A percentile compares a stretch with the other conserved stretches of the same genome.
phyloP scores from a whole-genome alignment of 1,140 invertebrate species.

The Drosophila tsacasi region DNA sequence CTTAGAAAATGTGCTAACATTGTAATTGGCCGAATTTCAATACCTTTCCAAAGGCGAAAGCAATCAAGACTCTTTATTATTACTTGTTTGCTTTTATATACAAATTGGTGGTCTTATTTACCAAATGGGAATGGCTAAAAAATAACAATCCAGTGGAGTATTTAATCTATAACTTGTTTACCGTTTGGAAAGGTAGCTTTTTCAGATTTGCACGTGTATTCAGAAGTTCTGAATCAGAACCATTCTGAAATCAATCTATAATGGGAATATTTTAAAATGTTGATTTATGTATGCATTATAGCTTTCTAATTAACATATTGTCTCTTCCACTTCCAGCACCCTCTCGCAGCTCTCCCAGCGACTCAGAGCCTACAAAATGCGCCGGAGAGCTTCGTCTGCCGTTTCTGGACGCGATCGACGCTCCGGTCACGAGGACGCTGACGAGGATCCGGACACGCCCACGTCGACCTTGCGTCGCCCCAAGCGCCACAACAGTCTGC shows the following conservation, averaged over 20 bases:
- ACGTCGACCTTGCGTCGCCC: slow-evolving; percentile 44
- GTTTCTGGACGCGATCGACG: slow-evolving; percentile 53
- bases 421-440: slow-evolving; percentile 52
- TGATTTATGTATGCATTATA: too few relatives aligned
- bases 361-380: slow-evolving; percentile 60
- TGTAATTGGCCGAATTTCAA: not conserved
- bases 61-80: not conserved
- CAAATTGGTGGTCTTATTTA: too few relatives aligned
- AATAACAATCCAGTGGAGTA: not conserved
- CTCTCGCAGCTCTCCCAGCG: slow-evolving; percentile 62
- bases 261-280: not conserved
- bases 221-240: too few relatives aligned
- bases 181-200: not conserved
- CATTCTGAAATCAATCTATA: not conserved
- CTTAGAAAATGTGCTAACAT: not conserved
- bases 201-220: not conserved
- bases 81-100: not conserved
- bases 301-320: not conserved
- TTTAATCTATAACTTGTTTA: not conserved
- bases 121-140: too few relatives aligned
- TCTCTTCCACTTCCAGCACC: slow-evolving; percentile 39
- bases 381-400: slow-evolving; percentile 68
- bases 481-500: slow-evolving; percentile 78
- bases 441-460: slow-evolving; percentile 62
- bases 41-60: not conserved